These are phyloP conservation scores for Lordiphosa clarofinis DNA, from an alignment of 1,140 invertebrate species.

Conservation along the genomic window DNA sequence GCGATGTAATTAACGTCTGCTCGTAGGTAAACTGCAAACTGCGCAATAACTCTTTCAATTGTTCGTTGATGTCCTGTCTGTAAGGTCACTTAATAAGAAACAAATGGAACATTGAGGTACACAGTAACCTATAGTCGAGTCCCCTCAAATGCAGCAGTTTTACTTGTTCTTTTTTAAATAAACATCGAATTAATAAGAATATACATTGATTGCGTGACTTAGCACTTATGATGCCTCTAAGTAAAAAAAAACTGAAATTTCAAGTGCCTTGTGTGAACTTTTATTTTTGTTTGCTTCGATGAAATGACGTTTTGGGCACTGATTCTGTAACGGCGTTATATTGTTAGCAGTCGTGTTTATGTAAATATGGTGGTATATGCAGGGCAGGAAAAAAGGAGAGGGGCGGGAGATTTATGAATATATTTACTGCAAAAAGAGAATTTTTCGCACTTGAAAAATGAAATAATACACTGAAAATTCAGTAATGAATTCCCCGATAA, in stretches of 20 bases:
- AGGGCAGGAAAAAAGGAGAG: too few species aligned
- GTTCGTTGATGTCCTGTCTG: too few species aligned
- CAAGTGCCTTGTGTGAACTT: constrained; percentile 15
- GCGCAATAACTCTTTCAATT: too few species aligned
- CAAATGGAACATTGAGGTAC: not conserved
- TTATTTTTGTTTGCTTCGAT: constrained; percentile 14
- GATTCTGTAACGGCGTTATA: not conserved
- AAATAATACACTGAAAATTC: too few species aligned
- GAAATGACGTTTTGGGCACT: constrained; percentile 10
- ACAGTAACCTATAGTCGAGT: constrained; percentile 7
- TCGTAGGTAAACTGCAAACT: too few species aligned
- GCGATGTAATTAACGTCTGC: too few species aligned
- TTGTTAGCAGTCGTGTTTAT: constrained; percentile 1
- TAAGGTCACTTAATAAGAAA: too few species aligned
- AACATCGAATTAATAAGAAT: constrained; percentile 32
- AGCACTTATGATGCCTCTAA: constrained; percentile 19
- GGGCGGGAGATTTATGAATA: too few species aligned
- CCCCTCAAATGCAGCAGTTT: not conserved
- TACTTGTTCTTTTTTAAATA: constrained; percentile 15
- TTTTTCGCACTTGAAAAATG: too few species aligned
- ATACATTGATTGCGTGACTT: constrained; percentile 35
- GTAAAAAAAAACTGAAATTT: constrained; percentile 20
- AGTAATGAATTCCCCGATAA: too few species aligned
- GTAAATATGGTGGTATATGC: not conserved
- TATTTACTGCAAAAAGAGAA: too few species aligned